These are phyloP conservation scores for Bathynomus jamesi DNA, from an alignment of 1,140 invertebrate species.

Conservation along the genomic window DNA sequence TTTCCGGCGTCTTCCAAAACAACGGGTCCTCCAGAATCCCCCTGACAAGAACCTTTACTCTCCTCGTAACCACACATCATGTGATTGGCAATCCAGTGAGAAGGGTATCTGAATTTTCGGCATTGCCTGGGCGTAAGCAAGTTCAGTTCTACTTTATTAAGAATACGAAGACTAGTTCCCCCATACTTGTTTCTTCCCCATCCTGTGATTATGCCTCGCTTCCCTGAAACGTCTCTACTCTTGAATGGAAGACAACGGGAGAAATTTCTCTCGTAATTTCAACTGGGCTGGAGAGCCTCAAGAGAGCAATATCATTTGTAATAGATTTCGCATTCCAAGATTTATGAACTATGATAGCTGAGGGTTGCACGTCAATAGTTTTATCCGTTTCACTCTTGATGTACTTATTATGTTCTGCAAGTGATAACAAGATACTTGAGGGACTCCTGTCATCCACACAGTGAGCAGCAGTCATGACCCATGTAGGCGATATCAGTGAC, in stretches of 20 bases:
- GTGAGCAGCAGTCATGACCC: conserved; percentile 4
- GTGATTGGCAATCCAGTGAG: conserved; percentile 9
- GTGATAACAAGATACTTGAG: no score
- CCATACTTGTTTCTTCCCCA: conserved; percentile 54
- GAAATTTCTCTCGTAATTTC: conserved; percentile 49
- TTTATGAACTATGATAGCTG: conserved; percentile 44
- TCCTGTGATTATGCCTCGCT: conserved; percentile 44
- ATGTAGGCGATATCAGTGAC: background rate
- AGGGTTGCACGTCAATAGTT: no score
- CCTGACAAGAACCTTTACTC: conserved; percentile 26
- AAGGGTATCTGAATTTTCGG: background rate
- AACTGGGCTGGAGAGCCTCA: conserved; percentile 47
- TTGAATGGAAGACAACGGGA: conserved; percentile 60
- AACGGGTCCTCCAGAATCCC: conserved; percentile 41
- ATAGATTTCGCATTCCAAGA: conserved; percentile 42
- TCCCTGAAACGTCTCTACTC: conserved; percentile 45
- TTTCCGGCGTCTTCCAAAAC: conserved; percentile 25
- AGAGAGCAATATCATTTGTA: conserved; percentile 56
- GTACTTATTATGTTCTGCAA: no score
- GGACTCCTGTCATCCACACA: no score
- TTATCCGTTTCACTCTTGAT: no score
- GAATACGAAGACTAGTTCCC: conserved; percentile 48
- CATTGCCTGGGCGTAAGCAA: conserved; percentile 44
- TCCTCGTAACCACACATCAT: conserved; percentile 19
- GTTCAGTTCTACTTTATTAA: conserved; percentile 52